Evolutionary conservation across 2,797 vertebrate species (phyloP), one percentile per base, ranked within the genome.

Genomic region (Microctenopoma lineatum): DNA sequence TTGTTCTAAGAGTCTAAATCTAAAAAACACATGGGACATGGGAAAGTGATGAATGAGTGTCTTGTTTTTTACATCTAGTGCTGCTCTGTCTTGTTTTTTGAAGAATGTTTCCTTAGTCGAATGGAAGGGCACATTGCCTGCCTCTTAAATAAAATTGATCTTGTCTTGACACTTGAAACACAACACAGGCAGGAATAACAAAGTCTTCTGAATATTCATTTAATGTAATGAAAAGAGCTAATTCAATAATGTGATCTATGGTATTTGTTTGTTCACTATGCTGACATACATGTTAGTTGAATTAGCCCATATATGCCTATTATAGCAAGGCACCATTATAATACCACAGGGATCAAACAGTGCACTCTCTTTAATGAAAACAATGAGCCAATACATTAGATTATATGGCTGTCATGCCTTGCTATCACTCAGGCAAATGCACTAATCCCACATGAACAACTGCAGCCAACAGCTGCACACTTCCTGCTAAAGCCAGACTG

Each of bases 351-450:
- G 88, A 90, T 87, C 81, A 83, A 83, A 82, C 70, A 25, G 65
- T 42, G 51, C 86, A 90, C 89, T 90, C 87, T 91, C 85, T 84
- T 86, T 87, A 90, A 92, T 90, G 86, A 92, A 90, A 86, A 89
- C 86, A 91, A 91, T 84, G 85, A 87, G 73, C 75, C 86, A 81
- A 76, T 85, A 70, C 85, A 89, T 85, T 87, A 80, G 72, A 87
- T 87, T 88, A 83, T 67, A 80, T 73, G 85, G 70, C 81, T 70
- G 84, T 73, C 87, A 79, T 59, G 81, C 50, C 48, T 29, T 55
- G 61, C 82, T 76, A 89, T 91, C 89, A 89, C 86, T 92, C 88
- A 90, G 77, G 25, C 84, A 63, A 76, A 87, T 3, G 79, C 84
- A 65, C 83, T 91, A 91, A 92, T 87, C 84, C 88, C 73, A 80